A percentile compares a stretch with the other conserved stretches of the same genome.
phyloP scores from a whole-genome alignment of 1,140 invertebrate genomes.

The Asobara japonica region DNA sequence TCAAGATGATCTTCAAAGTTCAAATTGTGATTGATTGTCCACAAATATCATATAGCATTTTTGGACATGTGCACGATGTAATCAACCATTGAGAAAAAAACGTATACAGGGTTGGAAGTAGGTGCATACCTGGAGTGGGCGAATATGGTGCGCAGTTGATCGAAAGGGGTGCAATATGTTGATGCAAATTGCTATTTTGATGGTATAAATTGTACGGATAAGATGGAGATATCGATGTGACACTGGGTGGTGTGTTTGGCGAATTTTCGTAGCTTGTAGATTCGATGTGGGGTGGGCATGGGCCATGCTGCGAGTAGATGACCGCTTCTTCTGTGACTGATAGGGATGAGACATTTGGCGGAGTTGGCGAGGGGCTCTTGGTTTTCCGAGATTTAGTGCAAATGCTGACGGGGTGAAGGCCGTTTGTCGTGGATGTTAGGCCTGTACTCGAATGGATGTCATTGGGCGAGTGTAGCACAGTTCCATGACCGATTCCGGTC shows the following conservation, averaged over 20 bases:
- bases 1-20: no score
- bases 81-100: no score
- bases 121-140: constrained; percentile 58
- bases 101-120: no score
- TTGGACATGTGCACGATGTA: no score
- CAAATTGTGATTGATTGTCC: no score
- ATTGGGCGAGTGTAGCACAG: background rate
- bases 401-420: constrained; percentile 51
- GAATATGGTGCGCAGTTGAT: constrained; percentile 60
- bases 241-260: constrained; percentile 39
- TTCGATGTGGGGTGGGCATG: constrained; percentile 33
- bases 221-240: constrained; percentile 55
- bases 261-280: constrained; percentile 28
- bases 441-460: constrained; percentile 31
- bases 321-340: constrained; percentile 1
- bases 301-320: constrained; percentile 37
- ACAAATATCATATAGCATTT: no score
- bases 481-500: constrained; percentile 16
- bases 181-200: constrained; percentile 53
- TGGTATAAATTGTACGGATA: constrained; percentile 60
- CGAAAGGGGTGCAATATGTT: constrained; percentile 53
- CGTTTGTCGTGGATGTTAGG: constrained; percentile 34
- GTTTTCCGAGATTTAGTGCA: constrained; percentile 63
- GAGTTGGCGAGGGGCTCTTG: constrained; percentile 23
- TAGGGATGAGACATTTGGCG: background rate